phyloP scores from a whole-genome alignment of 2,113 vertebrate species.

The Aegotheles bennettii region DNA sequence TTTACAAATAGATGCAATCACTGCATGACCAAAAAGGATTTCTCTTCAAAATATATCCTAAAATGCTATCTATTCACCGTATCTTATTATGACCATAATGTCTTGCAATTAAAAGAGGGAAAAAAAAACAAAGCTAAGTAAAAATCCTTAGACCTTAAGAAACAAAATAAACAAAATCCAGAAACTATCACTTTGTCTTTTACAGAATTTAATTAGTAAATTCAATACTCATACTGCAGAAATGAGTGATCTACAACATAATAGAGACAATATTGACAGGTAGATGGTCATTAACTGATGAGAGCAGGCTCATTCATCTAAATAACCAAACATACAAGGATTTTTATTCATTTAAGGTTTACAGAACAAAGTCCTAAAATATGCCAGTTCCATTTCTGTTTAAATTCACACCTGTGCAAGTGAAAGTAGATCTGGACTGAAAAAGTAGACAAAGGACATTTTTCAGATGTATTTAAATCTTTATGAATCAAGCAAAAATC shows the following conservation, averaged over 20 bases:
- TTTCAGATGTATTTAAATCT: not conserved
- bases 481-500: not conserved
- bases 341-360: not conserved
- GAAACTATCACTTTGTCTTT: not conserved
- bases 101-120: not conserved
- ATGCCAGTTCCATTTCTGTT: not conserved
- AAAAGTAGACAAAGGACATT: not conserved
- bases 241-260: not conserved
- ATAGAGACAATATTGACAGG: not conserved
- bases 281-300: not conserved
- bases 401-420: not conserved
- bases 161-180: not conserved
- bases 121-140: not conserved
- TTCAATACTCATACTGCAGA: not conserved
- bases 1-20: not conserved
- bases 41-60: not conserved
- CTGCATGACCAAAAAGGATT: not conserved
- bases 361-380: not conserved
- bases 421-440: not conserved
- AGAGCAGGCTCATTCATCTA: not conserved
- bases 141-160: not conserved
- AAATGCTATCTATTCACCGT: not conserved
- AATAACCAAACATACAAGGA: not conserved
- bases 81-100: not conserved
- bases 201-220: not conserved